A percentile compares a stretch with the other conserved stretches of the same genome.
Evolutionary conservation across 2,888 invertebrate genomes (phyloP).

Genomic region (Drosophila monieri): DNA sequence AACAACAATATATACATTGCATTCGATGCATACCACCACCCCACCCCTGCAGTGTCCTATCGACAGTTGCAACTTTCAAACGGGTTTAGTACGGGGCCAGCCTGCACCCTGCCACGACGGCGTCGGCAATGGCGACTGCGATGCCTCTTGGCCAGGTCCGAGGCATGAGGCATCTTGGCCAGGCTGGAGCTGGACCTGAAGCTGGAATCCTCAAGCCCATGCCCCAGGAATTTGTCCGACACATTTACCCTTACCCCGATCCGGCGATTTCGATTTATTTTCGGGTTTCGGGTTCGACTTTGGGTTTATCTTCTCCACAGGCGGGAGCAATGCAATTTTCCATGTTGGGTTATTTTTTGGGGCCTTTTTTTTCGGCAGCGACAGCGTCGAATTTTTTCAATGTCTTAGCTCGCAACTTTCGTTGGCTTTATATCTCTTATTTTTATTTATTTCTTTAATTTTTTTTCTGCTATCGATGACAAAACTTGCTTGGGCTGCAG

Average conservation of each 20-base stretch:
- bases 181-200: conserved; percentile 2
- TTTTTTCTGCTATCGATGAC: conserved; percentile 40
- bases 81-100: conserved; percentile 62
- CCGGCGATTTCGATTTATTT: conserved; percentile 34
- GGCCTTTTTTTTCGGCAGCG: conserved; percentile 45
- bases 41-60: conserved; percentile 37
- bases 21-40: conserved; percentile 16
- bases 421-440: conserved; percentile 43
- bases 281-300: conserved; percentile 5
- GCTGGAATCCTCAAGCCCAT: conserved; percentile 22
- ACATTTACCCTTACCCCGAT: conserved; percentile 32
- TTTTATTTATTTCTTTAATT: conserved; percentile 44
- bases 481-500: conserved; percentile 62
- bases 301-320: conserved; percentile 40
- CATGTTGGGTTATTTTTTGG: conserved; percentile 43
- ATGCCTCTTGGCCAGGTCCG: conserved; percentile 28
- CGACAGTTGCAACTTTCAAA: conserved; percentile 73
- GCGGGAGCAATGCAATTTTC: conserved; percentile 33
- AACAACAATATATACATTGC: conserved; percentile 27
- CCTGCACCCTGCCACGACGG: conserved; percentile 22
- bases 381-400: conserved; percentile 55
- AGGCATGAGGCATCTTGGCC: too few species aligned
- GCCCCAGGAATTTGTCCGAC: conserved; percentile 60
- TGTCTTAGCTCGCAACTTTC: conserved; percentile 64
- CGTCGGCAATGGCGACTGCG: conserved; percentile 2